Conservation (phyloP, 2,113 vertebrate genomes). For the Lanius collurio region DNA sequence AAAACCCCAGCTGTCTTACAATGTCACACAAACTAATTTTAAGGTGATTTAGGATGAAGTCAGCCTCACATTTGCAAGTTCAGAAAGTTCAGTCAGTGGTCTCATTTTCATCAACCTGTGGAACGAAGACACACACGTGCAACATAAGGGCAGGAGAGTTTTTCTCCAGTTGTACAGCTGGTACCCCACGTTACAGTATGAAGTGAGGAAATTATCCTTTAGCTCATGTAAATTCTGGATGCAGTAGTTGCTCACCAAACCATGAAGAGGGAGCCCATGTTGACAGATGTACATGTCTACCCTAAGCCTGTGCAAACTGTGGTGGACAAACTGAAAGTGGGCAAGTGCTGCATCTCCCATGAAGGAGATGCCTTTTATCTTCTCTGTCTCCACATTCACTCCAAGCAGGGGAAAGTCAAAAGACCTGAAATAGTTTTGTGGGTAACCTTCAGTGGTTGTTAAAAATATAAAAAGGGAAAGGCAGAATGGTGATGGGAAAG, state of each 20-base stretch:
- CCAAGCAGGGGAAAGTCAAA: conserved; percentile 27
- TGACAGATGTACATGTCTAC: rapidly evolving
- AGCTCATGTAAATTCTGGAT: neutral
- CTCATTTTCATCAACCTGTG: neutral
- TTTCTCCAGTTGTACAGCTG: neutral
- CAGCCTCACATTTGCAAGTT: neutral
- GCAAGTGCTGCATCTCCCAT: neutral
- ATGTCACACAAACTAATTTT: neutral
- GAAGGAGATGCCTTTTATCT: conserved; percentile 29
- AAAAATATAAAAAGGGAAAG: conserved; percentile 25
- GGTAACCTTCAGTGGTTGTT: conserved; percentile 25
- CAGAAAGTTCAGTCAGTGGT: neutral
- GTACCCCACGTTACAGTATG: rapidly evolving
- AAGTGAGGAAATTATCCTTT: neutral
- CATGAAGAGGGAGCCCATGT: neutral
- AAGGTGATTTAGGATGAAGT: conserved; percentile 10
- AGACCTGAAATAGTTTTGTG: neutral
- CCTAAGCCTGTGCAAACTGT: neutral
- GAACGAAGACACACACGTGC: neutral
- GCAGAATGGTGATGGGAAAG: conserved; percentile 49
- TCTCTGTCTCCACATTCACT: conserved; percentile 47
- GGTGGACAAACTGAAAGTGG: neutral
- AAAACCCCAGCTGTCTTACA: neutral
- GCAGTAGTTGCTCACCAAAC: neutral
- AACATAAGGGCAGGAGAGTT: neutral